Base-by-base conservation (phyloP, 2,113 vertebrate species). In the Ptyas mucosa region DNA sequence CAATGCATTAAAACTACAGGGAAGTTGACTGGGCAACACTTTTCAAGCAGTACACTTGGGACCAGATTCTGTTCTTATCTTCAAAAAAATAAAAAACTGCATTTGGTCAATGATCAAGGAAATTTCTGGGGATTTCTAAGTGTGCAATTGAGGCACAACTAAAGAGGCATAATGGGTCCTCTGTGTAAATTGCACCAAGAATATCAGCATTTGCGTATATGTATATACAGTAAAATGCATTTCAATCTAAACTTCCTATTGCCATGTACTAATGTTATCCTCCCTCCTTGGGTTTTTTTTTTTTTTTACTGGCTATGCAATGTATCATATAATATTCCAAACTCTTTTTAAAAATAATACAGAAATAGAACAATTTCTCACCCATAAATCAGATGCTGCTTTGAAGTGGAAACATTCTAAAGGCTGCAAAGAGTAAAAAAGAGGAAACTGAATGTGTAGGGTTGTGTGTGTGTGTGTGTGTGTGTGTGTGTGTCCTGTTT, bases 401-500 rank as follows among this genome's bases (percentile, higher is more conserved):
- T 46, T 46, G 43, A 46, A 46, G 43, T 46, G 43, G 43, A 46
- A 46, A 46, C 4, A 46, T 46, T 46, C 43, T 46, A 46, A 46
- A 46, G 43, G 43, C 43, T 46, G 43, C 43, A 46, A 46, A 46
- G 43, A 46, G 43, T 46, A 46, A 46, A 46, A 46, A 4, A 46
- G 43, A 46, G 3, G 43, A 46, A 46, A 46, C 43, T 46, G 43
- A 46, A 7, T 49, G 46, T 49, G 7, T 49, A 49, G 46, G 46
- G 46, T 49, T 49, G 90, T 75, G 53, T 93, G 58, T 90, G 55
- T 0, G 39, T 39, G 3, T 6, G 10, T 49, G 2, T 93, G 86
- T 92, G 93, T 91, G 91, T 92, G 57, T 87, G 89, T 94, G 94
- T 39, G 52, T 23, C 46, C 46, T 49, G 46, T 49, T 49, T 49